A percentile compares a stretch with the other conserved stretches of the same genome.
Evolutionary conservation across 1,140 invertebrate genomes (phyloP).

Genomic region (Panonychus citri): DNA sequence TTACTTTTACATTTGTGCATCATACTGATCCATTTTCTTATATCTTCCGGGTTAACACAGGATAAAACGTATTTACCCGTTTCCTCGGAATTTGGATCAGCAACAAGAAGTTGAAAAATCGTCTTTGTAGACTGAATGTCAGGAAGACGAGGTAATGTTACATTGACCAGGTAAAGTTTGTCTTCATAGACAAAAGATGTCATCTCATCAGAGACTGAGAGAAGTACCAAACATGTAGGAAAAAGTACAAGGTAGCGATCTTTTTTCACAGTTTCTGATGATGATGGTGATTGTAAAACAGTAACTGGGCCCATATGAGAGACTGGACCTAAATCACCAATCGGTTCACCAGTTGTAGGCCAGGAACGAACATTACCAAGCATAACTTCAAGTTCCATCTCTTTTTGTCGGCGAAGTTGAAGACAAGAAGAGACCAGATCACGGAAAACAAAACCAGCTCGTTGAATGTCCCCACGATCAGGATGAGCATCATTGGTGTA

Average conservation of each 20-base stretch:
- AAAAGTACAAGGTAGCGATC: constrained; percentile 83
- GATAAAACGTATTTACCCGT: background rate
- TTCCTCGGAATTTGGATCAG: background rate
- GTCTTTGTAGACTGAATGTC: background rate
- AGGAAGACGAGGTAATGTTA: background rate
- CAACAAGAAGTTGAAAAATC: background rate
- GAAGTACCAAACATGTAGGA: constrained; percentile 56
- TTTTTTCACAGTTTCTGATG: constrained; percentile 38
- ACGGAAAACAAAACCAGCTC: constrained; percentile 76
- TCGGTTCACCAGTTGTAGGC: constrained; percentile 24
- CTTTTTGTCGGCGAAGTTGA: constrained; percentile 68
- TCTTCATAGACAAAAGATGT: constrained; percentile 82
- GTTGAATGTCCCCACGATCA: constrained; percentile 82
- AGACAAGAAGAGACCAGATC: constrained; percentile 74
- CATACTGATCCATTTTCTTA: background rate
- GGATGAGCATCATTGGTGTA: constrained; percentile 82
- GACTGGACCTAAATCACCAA: constrained; percentile 27
- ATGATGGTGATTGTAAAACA: constrained; percentile 39
- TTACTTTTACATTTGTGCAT: constrained; percentile 1
- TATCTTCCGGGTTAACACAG: background rate
- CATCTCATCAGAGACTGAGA: constrained; percentile 67
- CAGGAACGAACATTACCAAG: constrained; percentile 73
- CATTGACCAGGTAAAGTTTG: background rate
- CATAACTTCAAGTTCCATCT: constrained; percentile 80
- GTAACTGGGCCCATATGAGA: constrained; percentile 33